phyloP scores from a whole-genome alignment of 2,888 invertebrate genomes.

The Apodemia duryi region DNA sequence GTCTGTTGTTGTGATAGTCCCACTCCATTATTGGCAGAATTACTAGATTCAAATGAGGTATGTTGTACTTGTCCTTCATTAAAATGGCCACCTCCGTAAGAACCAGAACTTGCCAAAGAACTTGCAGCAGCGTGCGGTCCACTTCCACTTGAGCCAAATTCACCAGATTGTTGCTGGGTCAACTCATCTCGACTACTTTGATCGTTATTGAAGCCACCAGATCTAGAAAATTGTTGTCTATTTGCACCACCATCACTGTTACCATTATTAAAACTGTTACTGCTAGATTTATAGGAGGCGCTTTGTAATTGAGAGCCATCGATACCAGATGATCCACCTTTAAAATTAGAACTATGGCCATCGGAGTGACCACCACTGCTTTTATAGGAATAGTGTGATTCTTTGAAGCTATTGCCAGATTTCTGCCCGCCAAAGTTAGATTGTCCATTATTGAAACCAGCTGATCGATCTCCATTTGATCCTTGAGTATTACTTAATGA shows the following conservation, averaged over 20 bases:
- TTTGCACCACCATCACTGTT: background rate
- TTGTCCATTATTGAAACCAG: background rate
- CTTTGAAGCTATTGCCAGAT: conserved; percentile 34
- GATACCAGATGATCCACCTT: background rate
- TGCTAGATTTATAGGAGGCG: background rate
- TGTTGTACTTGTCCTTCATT: background rate
- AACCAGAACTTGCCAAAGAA: background rate
- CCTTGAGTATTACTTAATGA: background rate
- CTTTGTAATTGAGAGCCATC: background rate
- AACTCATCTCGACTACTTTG: background rate
- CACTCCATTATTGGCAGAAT: background rate
- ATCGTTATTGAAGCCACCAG: background rate
- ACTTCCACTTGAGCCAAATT: background rate
- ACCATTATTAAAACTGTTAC: background rate
- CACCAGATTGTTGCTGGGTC: conserved; percentile 3
- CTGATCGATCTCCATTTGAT: background rate
- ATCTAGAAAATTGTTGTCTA: background rate
- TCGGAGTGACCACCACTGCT: conserved; percentile 32
- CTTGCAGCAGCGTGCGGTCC: background rate
- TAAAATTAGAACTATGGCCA: conserved; percentile 20
- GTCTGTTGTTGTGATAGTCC: background rate
- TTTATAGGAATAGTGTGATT: conserved; percentile 39
- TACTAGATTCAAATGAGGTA: background rate
- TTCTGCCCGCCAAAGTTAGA: conserved; percentile 12
- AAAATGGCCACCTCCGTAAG: background rate